Base-by-base conservation (phyloP, 2,797 vertebrate species). In the Tokudaia tokunoshimensis region DNA sequence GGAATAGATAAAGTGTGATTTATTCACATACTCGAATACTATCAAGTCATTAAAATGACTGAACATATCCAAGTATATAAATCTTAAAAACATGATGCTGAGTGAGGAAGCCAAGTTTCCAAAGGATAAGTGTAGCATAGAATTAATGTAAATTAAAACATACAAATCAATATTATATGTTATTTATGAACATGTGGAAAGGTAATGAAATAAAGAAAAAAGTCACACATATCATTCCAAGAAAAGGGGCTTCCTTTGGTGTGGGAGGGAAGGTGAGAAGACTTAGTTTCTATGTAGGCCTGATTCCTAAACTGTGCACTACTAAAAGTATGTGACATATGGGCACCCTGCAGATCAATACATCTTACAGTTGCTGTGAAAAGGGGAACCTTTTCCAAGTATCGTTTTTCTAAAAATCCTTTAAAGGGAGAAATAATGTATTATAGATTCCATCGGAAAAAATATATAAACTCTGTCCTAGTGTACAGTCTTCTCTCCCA, bases 31-130 rank as follows among this genome's bases (percentile, higher is more conserved):
- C 89, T 92, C 94, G 82, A 86, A 82, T 92, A 90, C 92, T 95
- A 94, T 90, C 90, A 94, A 94, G 41, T 91, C 85, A 94, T 95
- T 97, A 94, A 94, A 92, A 95, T 97, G 91, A 92, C 88, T 92
- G 92, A 97, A 92, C 41, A 22, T 75, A 94, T 94, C 52, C 81
- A 94, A 94, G 85, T 87, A 63, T 59, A 90, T 88, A 97, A 93
- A 97, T 97, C 74, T 97, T 88, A 80, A 78, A 94, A 95, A 91
- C 84, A 83, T 85, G 86, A 93, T 94, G 34, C 90, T 89, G 63
- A 91, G n/a, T 44, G 92, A 75, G 86, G 72, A 94, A 96, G 95
- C 74, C 92, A 96, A 59, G 29, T 95, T 94, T 96, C 91, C 96
- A 50, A 97, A 94, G 82, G 78, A 67, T 86, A 92, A 91, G 55